Percentiles rank a stretch among this genome's conserved stretches.
These are phyloP conservation scores for Columbina picui DNA, from an alignment of 2,113 vertebrate species.

Conservation along the genomic window DNA sequence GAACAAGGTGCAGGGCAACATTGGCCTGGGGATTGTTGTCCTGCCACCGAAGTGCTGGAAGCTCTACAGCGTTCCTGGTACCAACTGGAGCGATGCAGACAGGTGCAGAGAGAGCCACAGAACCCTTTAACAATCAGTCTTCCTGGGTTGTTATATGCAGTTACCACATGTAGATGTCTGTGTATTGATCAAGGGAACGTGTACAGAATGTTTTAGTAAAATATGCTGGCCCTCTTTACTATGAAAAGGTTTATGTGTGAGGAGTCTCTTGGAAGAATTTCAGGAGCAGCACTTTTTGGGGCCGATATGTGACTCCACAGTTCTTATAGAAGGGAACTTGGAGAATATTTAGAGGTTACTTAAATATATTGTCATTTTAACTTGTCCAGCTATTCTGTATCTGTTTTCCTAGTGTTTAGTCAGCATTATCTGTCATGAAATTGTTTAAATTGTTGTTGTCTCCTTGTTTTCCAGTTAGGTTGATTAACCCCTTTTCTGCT, in stretches of 20 bases:
- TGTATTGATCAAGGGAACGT: not conserved
- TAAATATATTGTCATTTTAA: not conserved
- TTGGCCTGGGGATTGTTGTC: not conserved
- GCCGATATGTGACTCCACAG: fast-evolving
- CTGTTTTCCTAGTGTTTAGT: not conserved
- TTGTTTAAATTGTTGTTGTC: not conserved
- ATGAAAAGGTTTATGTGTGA: fast-evolving
- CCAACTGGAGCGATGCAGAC: not conserved
- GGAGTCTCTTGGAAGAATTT: not conserved
- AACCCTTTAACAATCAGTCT: not conserved
- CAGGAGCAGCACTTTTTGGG: not conserved
- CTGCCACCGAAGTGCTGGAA: not conserved
- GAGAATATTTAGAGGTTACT: not conserved
- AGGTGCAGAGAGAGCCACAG: not conserved
- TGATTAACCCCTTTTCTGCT: not conserved
- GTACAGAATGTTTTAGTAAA: not conserved
- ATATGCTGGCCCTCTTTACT: not conserved
- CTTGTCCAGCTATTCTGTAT: not conserved
- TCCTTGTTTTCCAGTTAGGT: not conserved
- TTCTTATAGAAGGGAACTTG: not conserved
- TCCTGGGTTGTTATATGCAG: not conserved
- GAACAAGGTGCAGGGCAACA: not conserved
- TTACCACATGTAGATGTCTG: not conserved
- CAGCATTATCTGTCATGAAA: not conserved
- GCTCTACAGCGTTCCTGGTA: not conserved